phyloP scores from a whole-genome alignment of 2,888 invertebrate genomes.

The Pecten maximus region DNA sequence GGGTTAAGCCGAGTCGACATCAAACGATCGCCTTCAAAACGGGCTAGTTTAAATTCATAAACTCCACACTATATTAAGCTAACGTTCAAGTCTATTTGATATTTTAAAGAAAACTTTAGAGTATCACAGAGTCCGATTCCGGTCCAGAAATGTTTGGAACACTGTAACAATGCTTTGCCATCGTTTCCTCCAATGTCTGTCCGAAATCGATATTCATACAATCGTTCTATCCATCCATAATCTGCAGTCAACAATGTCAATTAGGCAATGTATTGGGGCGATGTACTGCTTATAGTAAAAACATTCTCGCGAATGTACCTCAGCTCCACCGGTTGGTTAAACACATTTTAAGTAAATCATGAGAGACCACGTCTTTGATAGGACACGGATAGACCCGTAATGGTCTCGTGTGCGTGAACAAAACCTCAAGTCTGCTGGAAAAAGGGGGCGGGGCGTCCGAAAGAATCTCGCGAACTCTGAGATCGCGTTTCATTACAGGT shows the following conservation, averaged over 20 bases:
- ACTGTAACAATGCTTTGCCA: too few species aligned
- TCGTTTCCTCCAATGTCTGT: neutral
- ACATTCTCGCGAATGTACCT: neutral
- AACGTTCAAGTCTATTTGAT: neutral
- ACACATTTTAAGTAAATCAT: neutral
- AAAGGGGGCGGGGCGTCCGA: slow-evolving; percentile 22
- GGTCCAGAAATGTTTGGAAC: neutral
- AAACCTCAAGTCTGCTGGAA: neutral
- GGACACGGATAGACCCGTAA: neutral
- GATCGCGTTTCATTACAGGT: neutral
- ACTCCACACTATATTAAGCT: neutral
- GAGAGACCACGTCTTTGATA: neutral
- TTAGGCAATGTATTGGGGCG: neutral
- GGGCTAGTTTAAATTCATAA: neutral
- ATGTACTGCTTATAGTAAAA: neutral
- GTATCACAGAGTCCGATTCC: neutral
- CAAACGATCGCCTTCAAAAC: neutral
- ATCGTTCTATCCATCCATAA: neutral
- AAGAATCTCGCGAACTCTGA: neutral
- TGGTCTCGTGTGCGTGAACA: neutral
- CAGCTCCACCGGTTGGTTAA: neutral
- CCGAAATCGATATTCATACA: neutral
- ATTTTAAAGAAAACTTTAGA: neutral
- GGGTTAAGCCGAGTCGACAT: neutral
- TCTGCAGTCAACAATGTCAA: too few species aligned